phyloP scores from a whole-genome alignment of 2,113 vertebrate genomes.

The Polypterus bichir region DNA sequence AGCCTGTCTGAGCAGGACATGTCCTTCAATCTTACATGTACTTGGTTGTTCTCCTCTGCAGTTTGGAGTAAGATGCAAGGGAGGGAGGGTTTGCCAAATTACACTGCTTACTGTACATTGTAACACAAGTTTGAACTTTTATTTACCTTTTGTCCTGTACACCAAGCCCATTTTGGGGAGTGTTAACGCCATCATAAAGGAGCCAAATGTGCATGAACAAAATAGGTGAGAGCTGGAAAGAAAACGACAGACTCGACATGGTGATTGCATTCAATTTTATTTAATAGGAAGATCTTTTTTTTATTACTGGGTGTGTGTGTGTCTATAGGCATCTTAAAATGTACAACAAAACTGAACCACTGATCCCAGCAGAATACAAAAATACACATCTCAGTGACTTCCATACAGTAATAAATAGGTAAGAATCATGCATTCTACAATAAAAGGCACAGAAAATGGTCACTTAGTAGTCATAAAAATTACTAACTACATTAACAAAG shows the following conservation, averaged over 20 bases:
- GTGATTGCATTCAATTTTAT: conserved; percentile 85
- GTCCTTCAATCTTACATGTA: too few relatives aligned
- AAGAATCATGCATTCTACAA: conserved; percentile 86
- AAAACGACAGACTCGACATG: conserved; percentile 12
- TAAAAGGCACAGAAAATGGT: conserved; percentile 97
- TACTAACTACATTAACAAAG: conserved; percentile 91
- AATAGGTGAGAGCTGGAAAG: not conserved
- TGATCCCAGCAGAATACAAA: conserved; percentile 91
- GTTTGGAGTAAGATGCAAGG: too few relatives aligned
- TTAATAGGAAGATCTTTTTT: conserved; percentile 76
- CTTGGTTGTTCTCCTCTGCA: too few relatives aligned
- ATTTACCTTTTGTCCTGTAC: too few relatives aligned
- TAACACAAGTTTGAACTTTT: too few relatives aligned
- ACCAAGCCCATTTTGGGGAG: too few relatives aligned
- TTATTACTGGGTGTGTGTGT: conserved; percentile 47
- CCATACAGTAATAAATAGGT: conserved; percentile 93
- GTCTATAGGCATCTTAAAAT: conserved; percentile 62
- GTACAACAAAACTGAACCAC: conserved; percentile 79
- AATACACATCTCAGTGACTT: conserved; percentile 96
- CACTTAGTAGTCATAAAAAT: conserved; percentile 98
- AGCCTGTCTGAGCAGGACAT: too few relatives aligned
- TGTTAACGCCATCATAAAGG: too few relatives aligned
- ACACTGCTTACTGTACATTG: too few relatives aligned
- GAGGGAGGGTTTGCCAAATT: too few relatives aligned
- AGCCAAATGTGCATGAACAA: too few relatives aligned